Base-by-base conservation (phyloP, 2,113 vertebrate genomes). In the Columbina picui region DNA sequence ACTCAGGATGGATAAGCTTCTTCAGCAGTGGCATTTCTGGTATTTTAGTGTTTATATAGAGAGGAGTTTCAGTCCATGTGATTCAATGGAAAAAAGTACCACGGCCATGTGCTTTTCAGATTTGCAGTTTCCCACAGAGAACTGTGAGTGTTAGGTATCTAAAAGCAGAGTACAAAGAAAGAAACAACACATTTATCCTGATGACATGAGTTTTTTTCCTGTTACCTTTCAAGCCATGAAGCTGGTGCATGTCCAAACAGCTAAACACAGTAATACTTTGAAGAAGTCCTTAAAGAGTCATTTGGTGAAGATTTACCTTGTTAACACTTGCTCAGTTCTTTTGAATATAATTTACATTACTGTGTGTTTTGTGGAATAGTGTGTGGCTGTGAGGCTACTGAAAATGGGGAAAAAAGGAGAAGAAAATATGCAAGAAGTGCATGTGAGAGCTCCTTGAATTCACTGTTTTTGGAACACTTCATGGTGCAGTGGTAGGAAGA, bases 1-100 rank as follows among this genome's bases (percentile, higher is more conserved):
- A 89, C 26, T 96, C 26, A 67, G 82, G 68, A 89, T 59, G 92
- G 84, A 91, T 94, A 94, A 89, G 68, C 60, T 96, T 94, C 76
- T 60, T 92, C 59, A 91, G 61, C 80, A 86, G 6, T 49, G 95
- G 86, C 85, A 96, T 97, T 96, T 93, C 87, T 96, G 91, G 84
- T 93, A 97, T 97, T 96, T 94, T 69, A 84, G 15, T 92, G 87
- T 93, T 97, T 95, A 69, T 70, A 52, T 1, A 94, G 56, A 82
- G 47, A 93, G 56, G 60, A 71, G 19, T 68, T 95, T 89, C 59
- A 70, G 27, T 53, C 71, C 74, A 53, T 14, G 78, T 49, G 30
- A 83, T 86, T 81, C 76, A 74, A 36, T 10, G 14, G 50, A 73
- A 93, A 96, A 89, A n/a, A 27, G 14, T 26, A 73, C 38, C 1